Evolutionary conservation across 2,797 vertebrate species (phyloP).

Genomic region (Capromys pilorides): DNA sequence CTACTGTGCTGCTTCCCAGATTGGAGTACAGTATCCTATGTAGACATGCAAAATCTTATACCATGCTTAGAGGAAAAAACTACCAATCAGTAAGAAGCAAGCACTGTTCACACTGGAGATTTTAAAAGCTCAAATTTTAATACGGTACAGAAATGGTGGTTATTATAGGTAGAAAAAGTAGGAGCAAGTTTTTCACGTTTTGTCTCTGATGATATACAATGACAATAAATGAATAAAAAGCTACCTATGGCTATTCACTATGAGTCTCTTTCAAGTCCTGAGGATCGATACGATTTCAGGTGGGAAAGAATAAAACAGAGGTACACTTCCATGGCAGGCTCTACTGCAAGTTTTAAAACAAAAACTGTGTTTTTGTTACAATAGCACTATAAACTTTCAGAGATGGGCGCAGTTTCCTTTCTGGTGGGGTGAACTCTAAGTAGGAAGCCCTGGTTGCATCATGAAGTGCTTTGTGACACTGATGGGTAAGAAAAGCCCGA

Average conservation of each 20-base stretch:
- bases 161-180: constrained; percentile 13
- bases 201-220: constrained; percentile 45
- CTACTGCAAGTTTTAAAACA: constrained; percentile 1
- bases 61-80: no score
- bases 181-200: constrained; percentile 12
- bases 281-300: not conserved
- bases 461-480: not conserved
- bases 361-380: not conserved
- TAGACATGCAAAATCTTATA: not conserved
- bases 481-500: not conserved
- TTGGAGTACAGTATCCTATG: not conserved
- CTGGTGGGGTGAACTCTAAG: not conserved
- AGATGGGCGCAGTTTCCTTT: not conserved
- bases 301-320: not conserved
- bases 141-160: not conserved
- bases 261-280: not conserved
- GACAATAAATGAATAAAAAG: constrained; percentile 56
- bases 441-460: not conserved
- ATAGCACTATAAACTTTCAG: not conserved
- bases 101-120: not conserved
- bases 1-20: no score
- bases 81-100: not conserved
- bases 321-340: not conserved
- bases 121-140: constrained; percentile 43
- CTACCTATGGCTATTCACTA: not conserved